Base-by-base conservation (phyloP, 92 coral and sea anemone genomes). In the Parazoanthus swiftii region DNA sequence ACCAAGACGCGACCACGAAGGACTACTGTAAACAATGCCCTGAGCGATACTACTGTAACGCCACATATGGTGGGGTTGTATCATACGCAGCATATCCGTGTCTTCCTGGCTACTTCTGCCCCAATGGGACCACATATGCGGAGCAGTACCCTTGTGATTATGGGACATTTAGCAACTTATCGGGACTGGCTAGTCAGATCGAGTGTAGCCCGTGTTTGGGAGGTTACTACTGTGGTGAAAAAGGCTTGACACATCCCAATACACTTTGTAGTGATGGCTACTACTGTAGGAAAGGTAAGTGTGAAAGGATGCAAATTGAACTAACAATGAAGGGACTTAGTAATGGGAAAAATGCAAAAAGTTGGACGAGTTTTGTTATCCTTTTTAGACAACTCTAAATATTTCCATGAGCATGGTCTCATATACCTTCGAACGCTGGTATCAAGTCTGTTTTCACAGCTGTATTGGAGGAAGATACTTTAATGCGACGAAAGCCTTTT, bases 1-100 rank as follows among this genome's bases (percentile, higher is more conserved):
- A 97, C 86, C 99, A 97, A 89, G 88, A 97, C 35, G 88, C 77
- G 86, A 84, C 88, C 1, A 82, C 59, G 35, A 90, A 94, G 87
- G 94, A 94, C 81, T 77, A 86, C 48, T 97, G 99, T 81, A 95
- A 91, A 39, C 77, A 58, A 26, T 97, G 99, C 85, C 98, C 98
- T 9, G 91, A 92, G 79, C 88, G 93, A 33, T 97, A 86, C 90
- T 97, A 97, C 91, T 97, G 99, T 74, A 97, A 97, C 90, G 99
- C 99, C 0, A 95, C 98, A 5, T 75, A 72, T 71, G 91, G 89
- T 68, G 98, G 98, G 25, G 98, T 97, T 63, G 94, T 87, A 33
- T 93, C 93, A 76, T 95, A 90, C 82, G 85, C 86, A 51, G 71
- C 81, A 33, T 93, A 93, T 74, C 42, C 89, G 10, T 97, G 99